These are phyloP conservation scores for Microcaecilia unicolor DNA, from an alignment of 2,797 vertebrate species.

Conservation along the genomic window DNA sequence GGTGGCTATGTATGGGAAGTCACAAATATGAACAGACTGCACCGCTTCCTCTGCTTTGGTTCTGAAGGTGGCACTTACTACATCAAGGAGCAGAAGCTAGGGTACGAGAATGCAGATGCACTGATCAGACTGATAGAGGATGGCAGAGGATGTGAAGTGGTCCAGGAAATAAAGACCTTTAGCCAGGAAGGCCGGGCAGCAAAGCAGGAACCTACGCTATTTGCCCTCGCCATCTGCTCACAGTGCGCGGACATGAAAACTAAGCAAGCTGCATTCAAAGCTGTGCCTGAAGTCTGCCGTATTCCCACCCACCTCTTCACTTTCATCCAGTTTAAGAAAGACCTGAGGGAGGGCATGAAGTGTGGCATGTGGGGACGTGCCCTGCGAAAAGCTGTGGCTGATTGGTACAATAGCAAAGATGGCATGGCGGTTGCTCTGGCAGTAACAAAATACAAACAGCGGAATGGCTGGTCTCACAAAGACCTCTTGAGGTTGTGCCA, in stretches of 20 bases:
- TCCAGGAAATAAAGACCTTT: conserved; percentile 74
- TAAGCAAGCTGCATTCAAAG: conserved; percentile 77
- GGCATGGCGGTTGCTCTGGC: conserved; percentile 72
- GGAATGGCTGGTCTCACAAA: conserved; percentile 88
- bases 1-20: conserved; percentile 51
- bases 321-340: conserved; percentile 88
- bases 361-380: conserved; percentile 94
- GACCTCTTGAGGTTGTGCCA: conserved; percentile 87
- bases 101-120: conserved; percentile 52
- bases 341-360: conserved; percentile 80
- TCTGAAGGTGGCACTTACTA: conserved; percentile 69
- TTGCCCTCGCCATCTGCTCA: conserved; percentile 82
- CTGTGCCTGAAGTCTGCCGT: conserved; percentile 73
- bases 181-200: conserved; percentile 61
- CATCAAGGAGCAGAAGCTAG: conserved; percentile 59
- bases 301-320: conserved; percentile 77
- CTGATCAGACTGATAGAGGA: conserved; percentile 74
- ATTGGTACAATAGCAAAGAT: conserved; percentile 88
- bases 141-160: conserved; percentile 71
- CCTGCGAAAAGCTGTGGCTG: conserved; percentile 79
- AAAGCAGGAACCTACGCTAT: conserved; percentile 62
- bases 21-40: conserved; percentile 60
- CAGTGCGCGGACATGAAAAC: conserved; percentile 76
- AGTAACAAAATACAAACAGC: conserved; percentile 84
- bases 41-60: conserved; percentile 81